phyloP scores from a whole-genome alignment of 2,888 invertebrate species.

The Lymantria monacha region DNA sequence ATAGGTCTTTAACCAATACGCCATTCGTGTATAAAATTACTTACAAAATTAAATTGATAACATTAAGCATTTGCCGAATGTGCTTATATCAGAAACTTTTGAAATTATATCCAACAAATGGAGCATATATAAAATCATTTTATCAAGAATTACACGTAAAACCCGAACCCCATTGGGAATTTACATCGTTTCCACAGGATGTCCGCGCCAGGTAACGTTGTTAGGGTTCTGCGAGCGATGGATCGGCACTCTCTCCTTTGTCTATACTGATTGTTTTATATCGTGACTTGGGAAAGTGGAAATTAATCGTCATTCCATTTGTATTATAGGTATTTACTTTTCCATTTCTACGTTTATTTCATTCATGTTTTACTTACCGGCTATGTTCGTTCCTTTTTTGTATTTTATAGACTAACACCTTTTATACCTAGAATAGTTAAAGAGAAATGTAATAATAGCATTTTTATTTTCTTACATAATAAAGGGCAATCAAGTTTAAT shows the following conservation, averaged over 20 bases:
- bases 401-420: no score
- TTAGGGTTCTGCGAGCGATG: conserved; percentile 12
- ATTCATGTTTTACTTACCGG: no score
- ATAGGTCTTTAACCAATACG: no score
- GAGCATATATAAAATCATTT: background rate
- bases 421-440: no score
- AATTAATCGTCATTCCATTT: background rate
- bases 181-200: conserved; percentile 15
- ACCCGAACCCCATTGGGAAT: conserved; percentile 13
- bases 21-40: background rate
- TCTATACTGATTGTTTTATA: conserved; percentile 5
- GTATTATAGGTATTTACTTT: background rate
- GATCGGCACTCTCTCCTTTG: conserved; percentile 5
- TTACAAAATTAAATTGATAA: background rate
- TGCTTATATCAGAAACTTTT: background rate
- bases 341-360: background rate
- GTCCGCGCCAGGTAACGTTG: conserved; percentile 16
- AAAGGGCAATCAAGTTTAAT: no score
- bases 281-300: background rate
- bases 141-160: conserved; percentile 12
- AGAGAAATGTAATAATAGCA: no score
- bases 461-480: no score
- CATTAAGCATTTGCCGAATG: background rate
- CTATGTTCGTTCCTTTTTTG: no score
- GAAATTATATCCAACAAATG: background rate